These are phyloP conservation scores for Origma solitaria DNA, from an alignment of 2,113 vertebrate genomes.

Conservation along the genomic window DNA sequence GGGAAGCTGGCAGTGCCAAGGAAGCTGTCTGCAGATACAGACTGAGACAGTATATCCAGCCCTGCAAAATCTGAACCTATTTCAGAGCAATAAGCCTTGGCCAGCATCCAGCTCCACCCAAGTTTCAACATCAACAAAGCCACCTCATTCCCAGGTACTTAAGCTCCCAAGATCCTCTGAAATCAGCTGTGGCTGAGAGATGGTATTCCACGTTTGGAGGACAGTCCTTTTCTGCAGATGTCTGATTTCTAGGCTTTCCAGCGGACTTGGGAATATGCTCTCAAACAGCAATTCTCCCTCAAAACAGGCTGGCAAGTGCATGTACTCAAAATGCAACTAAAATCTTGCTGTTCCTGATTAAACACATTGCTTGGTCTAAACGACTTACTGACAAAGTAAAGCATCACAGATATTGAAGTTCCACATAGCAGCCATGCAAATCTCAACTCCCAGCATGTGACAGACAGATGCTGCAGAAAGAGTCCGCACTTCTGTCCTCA, in stretches of 20 bases:
- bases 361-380: neutral
- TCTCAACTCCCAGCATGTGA: neutral
- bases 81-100: neutral
- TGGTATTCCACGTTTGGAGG: accelerated
- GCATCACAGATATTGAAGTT: neutral
- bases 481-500: neutral
- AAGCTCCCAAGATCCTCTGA: neutral
- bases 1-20: neutral
- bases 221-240: neutral
- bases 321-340: neutral
- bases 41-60: neutral
- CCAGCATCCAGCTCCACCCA: neutral
- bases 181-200: neutral
- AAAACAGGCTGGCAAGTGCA: neutral
- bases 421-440: neutral
- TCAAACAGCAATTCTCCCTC: neutral
- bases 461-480: neutral
- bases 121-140: neutral
- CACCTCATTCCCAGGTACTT: neutral
- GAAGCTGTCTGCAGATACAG: neutral
- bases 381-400: neutral
- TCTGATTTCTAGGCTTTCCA: neutral
- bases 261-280: neutral
- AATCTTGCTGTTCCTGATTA: neutral
- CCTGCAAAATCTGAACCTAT: neutral